Evolutionary conservation across 92 coral and sea anemone species (phyloP), one percentile per base, ranked within the genome.

Genomic region (Umimayanthus kanabou): DNA sequence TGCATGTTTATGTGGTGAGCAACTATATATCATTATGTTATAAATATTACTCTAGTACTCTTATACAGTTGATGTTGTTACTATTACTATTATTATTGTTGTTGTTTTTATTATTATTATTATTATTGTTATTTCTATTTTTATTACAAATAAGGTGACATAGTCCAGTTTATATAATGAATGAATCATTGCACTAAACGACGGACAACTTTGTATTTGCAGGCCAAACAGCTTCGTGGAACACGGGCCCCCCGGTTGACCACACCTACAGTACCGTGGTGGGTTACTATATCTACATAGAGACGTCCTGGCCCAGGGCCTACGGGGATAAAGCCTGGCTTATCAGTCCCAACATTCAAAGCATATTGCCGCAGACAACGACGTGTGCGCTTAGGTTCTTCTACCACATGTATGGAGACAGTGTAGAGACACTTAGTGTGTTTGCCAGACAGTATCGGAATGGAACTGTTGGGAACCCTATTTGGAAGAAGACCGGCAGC

Each of bases 241-340:
- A 93, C 88, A 97, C 99, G 55, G 99, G 99, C 0, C 99, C 99
- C 15, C 96, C 94, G 29, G 92, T 94, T 50, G 99, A 97, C 85
- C 99, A 97, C 76, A 97, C 99, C 10, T 90, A 92, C 18, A 94
- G 97, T 13, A 88, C 81, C 30, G 94, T 96, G 9, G 80, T 76
- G 26, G 92, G 92, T 2, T 97, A 97, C 94, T 97, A 97, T 85
- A 89, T 94, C 82, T 97, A 95, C 91, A 93, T 96, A 15, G 99
- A 97, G 70, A 97, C 99, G 6, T 97, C 99, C 1, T 97, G 95
- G 94, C 99, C 99, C 15, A 94, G 99, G 28, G 90, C 87, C 71
- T 97, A 92, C 82, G 99, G 99, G n/a, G 99, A 97, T 89, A 94
- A 92, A 42, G 98, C 99, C 14, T 95, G 98, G 99, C 85, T 95